Conservation (phyloP, 1,140 invertebrate genomes). For the Sarcophaga bullata region DNA sequence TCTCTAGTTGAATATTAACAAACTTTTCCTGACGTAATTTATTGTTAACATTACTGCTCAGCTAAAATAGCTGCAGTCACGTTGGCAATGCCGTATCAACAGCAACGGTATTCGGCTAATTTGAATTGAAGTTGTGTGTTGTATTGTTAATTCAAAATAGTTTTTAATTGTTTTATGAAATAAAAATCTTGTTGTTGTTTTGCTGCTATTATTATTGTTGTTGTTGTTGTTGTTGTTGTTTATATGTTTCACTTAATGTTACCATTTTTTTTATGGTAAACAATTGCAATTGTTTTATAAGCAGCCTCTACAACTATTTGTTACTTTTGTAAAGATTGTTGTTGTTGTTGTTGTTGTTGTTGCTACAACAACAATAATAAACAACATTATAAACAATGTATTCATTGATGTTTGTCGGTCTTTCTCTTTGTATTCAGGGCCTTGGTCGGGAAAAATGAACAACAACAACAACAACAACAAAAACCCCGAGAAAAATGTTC, state of each 20-base stretch:
- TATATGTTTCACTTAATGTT: too few species aligned
- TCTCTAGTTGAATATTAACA: too few species aligned
- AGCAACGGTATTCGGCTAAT: too few species aligned
- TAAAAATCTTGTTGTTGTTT: constrained; percentile 4
- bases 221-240: too few species aligned
- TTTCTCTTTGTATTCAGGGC: not conserved
- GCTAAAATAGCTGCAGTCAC: too few species aligned
- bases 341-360: not conserved
- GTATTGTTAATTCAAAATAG: not conserved
- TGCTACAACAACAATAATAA: not conserved
- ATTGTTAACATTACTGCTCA: too few species aligned
- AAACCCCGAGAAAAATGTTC: not conserved
- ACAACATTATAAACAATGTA: not conserved
- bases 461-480: too few species aligned
- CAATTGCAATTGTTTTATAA: constrained; percentile 18
- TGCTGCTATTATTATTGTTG: too few species aligned
- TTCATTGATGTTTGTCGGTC: constrained; percentile 20
- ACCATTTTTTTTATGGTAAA: constrained; percentile 1
- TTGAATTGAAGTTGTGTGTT: too few species aligned
- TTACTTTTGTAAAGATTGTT: not conserved
- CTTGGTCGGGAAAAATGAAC: not conserved
- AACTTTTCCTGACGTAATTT: too few species aligned
- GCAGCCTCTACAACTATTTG: not conserved
- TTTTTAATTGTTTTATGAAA: not conserved
- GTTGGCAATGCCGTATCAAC: too few species aligned